Evolutionary conservation across 2,113 vertebrate species (phyloP).

Genomic region (Nyctereutes procyonoides): DNA sequence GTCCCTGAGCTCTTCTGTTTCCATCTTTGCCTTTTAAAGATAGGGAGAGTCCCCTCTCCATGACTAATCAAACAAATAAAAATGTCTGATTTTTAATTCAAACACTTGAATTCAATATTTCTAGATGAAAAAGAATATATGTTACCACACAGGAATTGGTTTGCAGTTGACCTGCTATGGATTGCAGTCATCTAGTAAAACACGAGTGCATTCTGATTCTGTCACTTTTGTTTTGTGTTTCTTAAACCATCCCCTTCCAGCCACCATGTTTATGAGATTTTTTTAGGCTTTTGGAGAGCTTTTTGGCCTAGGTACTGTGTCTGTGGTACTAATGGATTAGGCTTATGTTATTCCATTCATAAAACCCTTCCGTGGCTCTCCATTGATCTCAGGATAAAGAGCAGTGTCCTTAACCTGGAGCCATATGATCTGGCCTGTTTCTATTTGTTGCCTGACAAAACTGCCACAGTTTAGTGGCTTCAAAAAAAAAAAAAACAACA

Average conservation of each 20-base stretch:
- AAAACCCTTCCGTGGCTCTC: not conserved
- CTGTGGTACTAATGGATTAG: not conserved
- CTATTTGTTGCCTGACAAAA: not conserved
- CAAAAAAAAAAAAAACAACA: not conserved
- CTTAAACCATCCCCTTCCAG: not conserved
- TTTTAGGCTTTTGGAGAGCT: not conserved
- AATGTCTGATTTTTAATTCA: not conserved
- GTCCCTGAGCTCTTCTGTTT: not conserved
- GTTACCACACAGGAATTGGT: not conserved
- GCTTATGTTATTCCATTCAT: not conserved
- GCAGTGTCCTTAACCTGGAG: not conserved
- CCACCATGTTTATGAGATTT: not conserved
- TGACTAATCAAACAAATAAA: not conserved
- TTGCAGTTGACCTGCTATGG: not conserved
- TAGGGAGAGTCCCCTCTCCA: not conserved
- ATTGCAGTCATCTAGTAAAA: not conserved
- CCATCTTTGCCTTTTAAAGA: slow-evolving; percentile 2
- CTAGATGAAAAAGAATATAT: not conserved
- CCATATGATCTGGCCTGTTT: not conserved
- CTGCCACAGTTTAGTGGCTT: not conserved
- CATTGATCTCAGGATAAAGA: not conserved
- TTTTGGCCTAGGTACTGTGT: not conserved
- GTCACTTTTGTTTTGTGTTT: not conserved
- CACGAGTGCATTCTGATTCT: not conserved
- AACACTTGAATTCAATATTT: not conserved